phyloP scores from a whole-genome alignment of 2,888 invertebrate species.

The Augiades crinisus region DNA sequence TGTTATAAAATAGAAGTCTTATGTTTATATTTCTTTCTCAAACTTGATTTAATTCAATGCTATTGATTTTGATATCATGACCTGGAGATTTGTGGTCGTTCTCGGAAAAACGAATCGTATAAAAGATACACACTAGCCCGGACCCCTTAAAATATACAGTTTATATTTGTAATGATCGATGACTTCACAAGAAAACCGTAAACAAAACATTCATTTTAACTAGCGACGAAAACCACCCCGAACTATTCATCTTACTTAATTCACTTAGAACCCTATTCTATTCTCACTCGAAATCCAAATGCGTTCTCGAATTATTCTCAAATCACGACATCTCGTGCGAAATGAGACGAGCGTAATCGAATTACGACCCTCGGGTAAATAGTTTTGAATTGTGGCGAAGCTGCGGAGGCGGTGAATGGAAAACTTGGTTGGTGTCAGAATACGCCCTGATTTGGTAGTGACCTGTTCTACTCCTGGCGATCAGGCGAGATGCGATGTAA shows the following conservation, averaged over 20 bases:
- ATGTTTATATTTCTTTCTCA: no score
- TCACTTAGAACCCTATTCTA: constrained; percentile 59
- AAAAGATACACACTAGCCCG: no score
- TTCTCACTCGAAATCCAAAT: constrained; percentile 46
- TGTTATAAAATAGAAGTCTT: no score
- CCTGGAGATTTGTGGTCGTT: no score
- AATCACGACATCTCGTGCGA: constrained; percentile 56
- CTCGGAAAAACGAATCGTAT: no score
- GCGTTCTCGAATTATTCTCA: constrained; percentile 58
- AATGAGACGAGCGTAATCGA: constrained; percentile 70
- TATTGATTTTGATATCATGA: no score
- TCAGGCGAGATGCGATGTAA: background rate
- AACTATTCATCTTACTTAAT: constrained; percentile 68
- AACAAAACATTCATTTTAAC: constrained; percentile 36
- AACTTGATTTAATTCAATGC: no score
- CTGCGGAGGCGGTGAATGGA: constrained; percentile 34
- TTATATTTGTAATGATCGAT: no score
- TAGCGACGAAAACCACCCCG: constrained; percentile 29
- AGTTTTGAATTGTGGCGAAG: constrained; percentile 51
- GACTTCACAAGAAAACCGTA: constrained; percentile 27
- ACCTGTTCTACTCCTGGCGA: background rate
- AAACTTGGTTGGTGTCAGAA: constrained; percentile 33
- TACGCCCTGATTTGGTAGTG: constrained; percentile 13
- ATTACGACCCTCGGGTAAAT: constrained; percentile 50
- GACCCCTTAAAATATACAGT: no score